Percentiles rank a stretch among this genome's conserved stretches.
phyloP scores from a whole-genome alignment of 2,797 vertebrate genomes.

The Acanthurus leucopareius region DNA sequence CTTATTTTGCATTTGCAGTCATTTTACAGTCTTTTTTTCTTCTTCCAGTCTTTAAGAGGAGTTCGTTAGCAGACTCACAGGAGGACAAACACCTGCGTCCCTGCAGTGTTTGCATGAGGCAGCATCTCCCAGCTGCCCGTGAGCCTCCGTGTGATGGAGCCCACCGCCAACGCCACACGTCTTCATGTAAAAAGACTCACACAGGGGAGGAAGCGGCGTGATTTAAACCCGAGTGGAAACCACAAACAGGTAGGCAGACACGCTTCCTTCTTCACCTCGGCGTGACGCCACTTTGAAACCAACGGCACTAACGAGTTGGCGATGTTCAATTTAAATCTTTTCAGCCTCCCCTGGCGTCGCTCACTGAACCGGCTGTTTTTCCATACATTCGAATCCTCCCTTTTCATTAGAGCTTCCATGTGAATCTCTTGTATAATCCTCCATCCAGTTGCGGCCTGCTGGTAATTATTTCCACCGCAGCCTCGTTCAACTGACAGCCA shows the following conservation, averaged over 20 bases:
- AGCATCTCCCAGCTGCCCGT: background rate
- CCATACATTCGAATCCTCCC: background rate
- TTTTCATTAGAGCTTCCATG: background rate
- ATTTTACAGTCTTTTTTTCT: too few relatives aligned
- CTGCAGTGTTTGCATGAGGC: background rate
- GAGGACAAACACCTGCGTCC: background rate
- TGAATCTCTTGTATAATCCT: background rate
- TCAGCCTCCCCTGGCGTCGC: conserved; percentile 12
- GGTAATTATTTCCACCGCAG: conserved; percentile 22
- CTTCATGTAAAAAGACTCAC: too few relatives aligned
- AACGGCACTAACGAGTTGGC: conserved; percentile 34
- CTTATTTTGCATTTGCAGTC: too few relatives aligned
- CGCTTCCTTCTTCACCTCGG: conserved; percentile 7
- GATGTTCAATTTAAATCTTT: conserved; percentile 40
- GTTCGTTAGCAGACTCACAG: background rate
- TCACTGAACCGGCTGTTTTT: background rate
- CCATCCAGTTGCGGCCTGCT: background rate
- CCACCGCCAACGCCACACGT: background rate
- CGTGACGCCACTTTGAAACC: conserved; percentile 19
- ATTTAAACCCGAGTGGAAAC: too few relatives aligned
- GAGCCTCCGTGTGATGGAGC: background rate
- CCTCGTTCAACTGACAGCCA: conserved; percentile 13
- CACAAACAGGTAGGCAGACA: background rate
- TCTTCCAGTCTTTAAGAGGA: background rate
- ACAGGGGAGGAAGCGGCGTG: too few relatives aligned